phyloP scores from a whole-genome alignment of 2,888 invertebrate genomes.

The Gibbula magus region DNA sequence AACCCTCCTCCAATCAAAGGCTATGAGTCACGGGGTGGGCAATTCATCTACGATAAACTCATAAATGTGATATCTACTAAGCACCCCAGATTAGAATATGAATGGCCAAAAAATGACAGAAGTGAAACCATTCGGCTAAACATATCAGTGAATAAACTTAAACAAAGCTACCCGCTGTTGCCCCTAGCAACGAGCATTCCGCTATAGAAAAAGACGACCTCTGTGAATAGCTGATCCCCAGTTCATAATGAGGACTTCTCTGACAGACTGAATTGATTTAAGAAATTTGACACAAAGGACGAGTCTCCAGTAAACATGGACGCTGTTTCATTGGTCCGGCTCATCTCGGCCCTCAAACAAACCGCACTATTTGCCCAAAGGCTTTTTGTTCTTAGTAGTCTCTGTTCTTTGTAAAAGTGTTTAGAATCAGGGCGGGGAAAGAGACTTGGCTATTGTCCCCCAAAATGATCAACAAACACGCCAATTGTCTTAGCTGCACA shows the following conservation, averaged over 20 bases:
- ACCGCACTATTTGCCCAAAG: conserved; percentile 19
- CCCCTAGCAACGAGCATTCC: conserved; percentile 46
- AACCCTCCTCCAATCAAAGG: conserved; percentile 30
- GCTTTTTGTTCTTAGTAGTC: conserved; percentile 27
- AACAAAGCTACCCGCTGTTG: conserved; percentile 50
- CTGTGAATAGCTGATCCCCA: conserved; percentile 25
- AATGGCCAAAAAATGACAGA: conserved; percentile 40
- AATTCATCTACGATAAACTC: conserved; percentile 38
- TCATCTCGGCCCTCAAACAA: conserved; percentile 22
- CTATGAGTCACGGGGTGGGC: conserved; percentile 33
- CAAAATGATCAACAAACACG: conserved; percentile 31
- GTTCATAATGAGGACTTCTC: conserved; percentile 41
- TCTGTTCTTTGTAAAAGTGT: conserved; percentile 25
- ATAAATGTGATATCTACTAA: conserved; percentile 46
- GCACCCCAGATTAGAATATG: conserved; percentile 44
- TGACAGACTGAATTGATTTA: conserved; percentile 47
- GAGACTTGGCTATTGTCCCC: conserved; percentile 24
- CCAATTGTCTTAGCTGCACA: conserved; percentile 23
- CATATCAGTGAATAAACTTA: conserved; percentile 46
- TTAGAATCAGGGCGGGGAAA: conserved; percentile 28
- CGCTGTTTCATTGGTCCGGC: conserved; percentile 22
- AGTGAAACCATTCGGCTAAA: conserved; percentile 40
- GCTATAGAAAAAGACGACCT: conserved; percentile 35
- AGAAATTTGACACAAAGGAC: conserved; percentile 47
- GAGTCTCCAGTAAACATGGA: conserved; percentile 35